Evolutionary conservation across 2,113 vertebrate species (phyloP).

Genomic region (Elachura formosa): DNA sequence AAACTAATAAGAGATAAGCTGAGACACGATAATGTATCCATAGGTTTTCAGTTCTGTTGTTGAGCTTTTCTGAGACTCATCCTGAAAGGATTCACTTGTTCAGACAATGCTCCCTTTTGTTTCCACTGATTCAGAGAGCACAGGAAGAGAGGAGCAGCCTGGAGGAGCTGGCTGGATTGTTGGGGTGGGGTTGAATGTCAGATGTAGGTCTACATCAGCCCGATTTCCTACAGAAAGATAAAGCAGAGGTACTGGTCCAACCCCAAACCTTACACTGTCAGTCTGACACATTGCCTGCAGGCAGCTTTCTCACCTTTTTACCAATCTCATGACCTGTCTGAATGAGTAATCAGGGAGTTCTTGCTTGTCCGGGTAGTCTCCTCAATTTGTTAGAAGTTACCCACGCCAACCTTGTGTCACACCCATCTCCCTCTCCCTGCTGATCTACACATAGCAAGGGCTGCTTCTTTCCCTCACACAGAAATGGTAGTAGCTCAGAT

Average conservation of each 20-base stretch:
- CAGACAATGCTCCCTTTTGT: neutral
- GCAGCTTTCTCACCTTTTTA: neutral
- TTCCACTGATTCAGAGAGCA: neutral
- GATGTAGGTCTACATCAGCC: neutral
- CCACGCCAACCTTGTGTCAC: neutral
- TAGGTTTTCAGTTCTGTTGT: neutral
- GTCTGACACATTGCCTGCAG: neutral
- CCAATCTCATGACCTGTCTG: neutral
- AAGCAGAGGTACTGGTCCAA: neutral
- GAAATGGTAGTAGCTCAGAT: neutral
- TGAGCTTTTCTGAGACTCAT: neutral
- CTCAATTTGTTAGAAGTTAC: neutral
- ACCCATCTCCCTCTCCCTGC: neutral
- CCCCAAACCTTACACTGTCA: neutral
- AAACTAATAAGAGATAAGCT: neutral
- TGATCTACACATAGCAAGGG: neutral
- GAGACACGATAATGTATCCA: neutral
- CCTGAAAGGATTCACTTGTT: neutral
- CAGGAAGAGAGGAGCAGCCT: neutral
- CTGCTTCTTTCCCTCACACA: rapidly evolving
- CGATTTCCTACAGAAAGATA: neutral
- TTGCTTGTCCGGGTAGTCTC: neutral
- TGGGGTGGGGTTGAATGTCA: neutral
- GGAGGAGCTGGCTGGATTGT: neutral
- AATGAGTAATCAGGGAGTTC: neutral